Percentiles rank a stretch among this genome's conserved stretches.
Conservation (phyloP, 2,797 vertebrate genomes). For the Crocodylus rhombifer region DNA sequence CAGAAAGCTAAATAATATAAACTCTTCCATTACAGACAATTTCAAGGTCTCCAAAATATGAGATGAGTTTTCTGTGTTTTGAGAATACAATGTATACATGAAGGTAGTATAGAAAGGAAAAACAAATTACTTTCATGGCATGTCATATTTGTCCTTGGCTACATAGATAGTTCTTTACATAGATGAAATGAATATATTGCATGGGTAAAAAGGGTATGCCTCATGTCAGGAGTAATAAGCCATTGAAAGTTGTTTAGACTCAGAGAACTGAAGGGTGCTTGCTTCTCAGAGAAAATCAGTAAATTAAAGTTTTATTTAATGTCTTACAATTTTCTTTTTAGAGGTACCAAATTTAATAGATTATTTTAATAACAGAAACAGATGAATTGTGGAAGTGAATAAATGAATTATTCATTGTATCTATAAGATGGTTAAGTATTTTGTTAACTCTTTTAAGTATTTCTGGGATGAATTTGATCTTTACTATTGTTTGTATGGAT, state of each 20-base stretch:
- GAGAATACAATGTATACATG: neutral
- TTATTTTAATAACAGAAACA: neutral
- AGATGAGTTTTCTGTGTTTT: neutral
- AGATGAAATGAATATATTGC: neutral
- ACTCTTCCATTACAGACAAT: constrained; percentile 18
- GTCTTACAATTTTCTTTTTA: neutral
- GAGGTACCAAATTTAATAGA: neutral
- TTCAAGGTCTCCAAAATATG: neutral
- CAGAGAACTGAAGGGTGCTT: neutral
- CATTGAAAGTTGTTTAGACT: neutral
- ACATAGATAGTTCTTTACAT: no score
- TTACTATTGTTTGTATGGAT: neutral
- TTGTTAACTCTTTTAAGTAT: neutral
- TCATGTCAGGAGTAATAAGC: neutral
- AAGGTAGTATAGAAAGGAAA: neutral
- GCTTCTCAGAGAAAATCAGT: neutral
- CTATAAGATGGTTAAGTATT: neutral
- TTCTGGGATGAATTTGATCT: neutral
- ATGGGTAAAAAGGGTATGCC: neutral
- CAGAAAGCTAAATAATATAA: constrained; percentile 4
- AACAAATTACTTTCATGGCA: neutral
- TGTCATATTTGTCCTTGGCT: neutral
- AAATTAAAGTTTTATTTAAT: neutral
- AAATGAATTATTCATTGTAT: neutral
- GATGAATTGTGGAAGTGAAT: neutral